A percentile compares a stretch with the other conserved stretches of the same genome.
These are phyloP conservation scores for Siphamia tubifer DNA, from an alignment of 2,113 vertebrate species.

Conservation along the genomic window DNA sequence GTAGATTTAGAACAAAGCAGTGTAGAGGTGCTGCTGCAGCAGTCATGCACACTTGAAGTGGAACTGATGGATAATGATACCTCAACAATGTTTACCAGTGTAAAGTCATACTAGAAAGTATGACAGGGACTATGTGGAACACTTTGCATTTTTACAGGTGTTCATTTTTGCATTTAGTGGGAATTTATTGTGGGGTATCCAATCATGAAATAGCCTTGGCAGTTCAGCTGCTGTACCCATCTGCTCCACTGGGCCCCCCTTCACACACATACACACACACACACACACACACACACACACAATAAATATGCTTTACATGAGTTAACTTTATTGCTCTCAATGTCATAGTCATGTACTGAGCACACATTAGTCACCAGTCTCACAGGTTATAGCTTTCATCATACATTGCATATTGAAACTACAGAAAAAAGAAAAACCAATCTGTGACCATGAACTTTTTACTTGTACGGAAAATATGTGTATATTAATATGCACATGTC, in stretches of 20 bases:
- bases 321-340: not conserved
- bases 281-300: slow-evolving; percentile 2
- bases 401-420: not conserved
- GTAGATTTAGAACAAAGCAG: not conserved
- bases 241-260: slow-evolving; percentile 31
- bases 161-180: slow-evolving; percentile 43
- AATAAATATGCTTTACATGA: slow-evolving; percentile 3
- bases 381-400: not conserved
- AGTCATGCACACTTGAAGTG: slow-evolving; percentile 7
- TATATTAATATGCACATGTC: not conserved
- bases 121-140: slow-evolving; percentile 13
- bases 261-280: not conserved
- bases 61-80: slow-evolving; percentile 16
- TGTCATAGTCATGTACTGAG: slow-evolving; percentile 1
- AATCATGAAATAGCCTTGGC: slow-evolving; percentile 61
- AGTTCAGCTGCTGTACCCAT: slow-evolving; percentile 59
- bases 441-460: not conserved
- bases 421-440: not conserved
- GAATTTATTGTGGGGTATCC: slow-evolving; percentile 58
- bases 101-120: slow-evolving; percentile 13
- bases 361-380: not conserved
- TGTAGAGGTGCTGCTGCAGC: not conserved
- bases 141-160: slow-evolving; percentile 36
- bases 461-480: not conserved
- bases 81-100: slow-evolving; percentile 18